Conservation (phyloP, 2,888 invertebrate genomes). For the Pegoplata infirma region DNA sequence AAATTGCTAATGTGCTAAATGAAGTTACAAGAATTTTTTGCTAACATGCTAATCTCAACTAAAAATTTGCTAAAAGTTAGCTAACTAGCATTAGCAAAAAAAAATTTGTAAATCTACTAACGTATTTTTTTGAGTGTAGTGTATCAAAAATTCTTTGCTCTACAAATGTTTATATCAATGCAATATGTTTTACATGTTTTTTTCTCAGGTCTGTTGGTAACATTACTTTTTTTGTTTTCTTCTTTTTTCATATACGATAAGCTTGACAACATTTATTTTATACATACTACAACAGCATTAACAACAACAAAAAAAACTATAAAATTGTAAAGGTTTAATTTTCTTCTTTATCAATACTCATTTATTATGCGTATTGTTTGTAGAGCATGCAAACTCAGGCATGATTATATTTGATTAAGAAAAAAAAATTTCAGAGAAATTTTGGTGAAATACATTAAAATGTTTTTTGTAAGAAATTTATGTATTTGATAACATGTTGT, state of each 20-base stretch:
- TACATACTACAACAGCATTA: slow-evolving; percentile 1
- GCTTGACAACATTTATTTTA: slow-evolving; percentile 59
- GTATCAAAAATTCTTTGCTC: slow-evolving; percentile 40
- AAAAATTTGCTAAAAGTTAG: no score
- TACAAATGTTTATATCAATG: slow-evolving; percentile 53
- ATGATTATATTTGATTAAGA: slow-evolving; percentile 32
- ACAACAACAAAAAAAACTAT: neutral
- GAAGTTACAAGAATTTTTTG: no score
- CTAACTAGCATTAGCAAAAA: no score
- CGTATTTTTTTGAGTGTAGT: no score
- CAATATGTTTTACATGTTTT: slow-evolving; percentile 40
- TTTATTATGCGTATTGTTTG: slow-evolving; percentile 60
- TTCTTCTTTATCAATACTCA: slow-evolving; percentile 54
- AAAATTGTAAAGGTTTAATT: slow-evolving; percentile 8
- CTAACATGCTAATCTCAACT: no score
- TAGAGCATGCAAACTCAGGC: slow-evolving; percentile 40
- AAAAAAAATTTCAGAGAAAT: slow-evolving; percentile 47
- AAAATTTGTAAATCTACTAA: no score
- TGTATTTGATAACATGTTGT: slow-evolving; percentile 48
- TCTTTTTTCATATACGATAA: slow-evolving; percentile 37
- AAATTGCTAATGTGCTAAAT: no score
- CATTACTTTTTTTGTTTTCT: slow-evolving; percentile 14
- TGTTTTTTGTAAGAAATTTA: slow-evolving; percentile 54
- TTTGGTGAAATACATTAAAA: slow-evolving; percentile 43
- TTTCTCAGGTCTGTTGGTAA: slow-evolving; percentile 24